Percentiles rank a stretch among this genome's conserved stretches.
phyloP scores from a whole-genome alignment of 1,140 invertebrate genomes.

The Bicyclus anynana region DNA sequence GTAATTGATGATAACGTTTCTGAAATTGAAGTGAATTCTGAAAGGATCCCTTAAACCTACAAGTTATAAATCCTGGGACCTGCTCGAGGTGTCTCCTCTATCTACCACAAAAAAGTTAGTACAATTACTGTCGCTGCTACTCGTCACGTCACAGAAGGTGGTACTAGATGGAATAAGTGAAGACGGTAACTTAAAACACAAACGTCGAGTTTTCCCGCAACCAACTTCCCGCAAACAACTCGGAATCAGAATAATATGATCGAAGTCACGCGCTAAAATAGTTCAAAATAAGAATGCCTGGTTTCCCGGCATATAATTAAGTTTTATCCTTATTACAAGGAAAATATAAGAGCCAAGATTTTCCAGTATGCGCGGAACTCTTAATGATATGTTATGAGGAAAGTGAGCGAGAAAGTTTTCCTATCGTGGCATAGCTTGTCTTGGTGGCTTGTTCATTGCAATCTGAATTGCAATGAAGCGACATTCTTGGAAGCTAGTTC shows the following conservation, averaged over 20 bases:
- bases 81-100: no score
- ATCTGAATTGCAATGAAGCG: slow-evolving; percentile 56
- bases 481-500: slow-evolving; percentile 1
- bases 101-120: no score
- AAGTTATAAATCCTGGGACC: no score
- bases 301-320: background rate
- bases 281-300: background rate
- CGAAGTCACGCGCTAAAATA: background rate
- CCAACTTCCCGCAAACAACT: no score
- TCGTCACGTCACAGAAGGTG: no score
- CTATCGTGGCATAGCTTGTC: slow-evolving; percentile 44
- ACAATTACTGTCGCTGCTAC: no score
- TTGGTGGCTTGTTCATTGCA: slow-evolving; percentile 50
- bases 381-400: slow-evolving; percentile 29
- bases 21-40: no score
- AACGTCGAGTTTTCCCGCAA: no score
- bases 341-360: slow-evolving; percentile 8
- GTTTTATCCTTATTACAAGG: background rate
- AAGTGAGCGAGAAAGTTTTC: slow-evolving; percentile 54
- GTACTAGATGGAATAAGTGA: no score
- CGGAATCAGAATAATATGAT: background rate
- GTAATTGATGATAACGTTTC: no score
- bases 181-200: no score
- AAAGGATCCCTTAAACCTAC: no score
- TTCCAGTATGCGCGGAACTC: slow-evolving; percentile 11